These are phyloP conservation scores for Reinhardtius hippoglossoides DNA, from an alignment of 2,113 vertebrate genomes.

Conservation along the genomic window DNA sequence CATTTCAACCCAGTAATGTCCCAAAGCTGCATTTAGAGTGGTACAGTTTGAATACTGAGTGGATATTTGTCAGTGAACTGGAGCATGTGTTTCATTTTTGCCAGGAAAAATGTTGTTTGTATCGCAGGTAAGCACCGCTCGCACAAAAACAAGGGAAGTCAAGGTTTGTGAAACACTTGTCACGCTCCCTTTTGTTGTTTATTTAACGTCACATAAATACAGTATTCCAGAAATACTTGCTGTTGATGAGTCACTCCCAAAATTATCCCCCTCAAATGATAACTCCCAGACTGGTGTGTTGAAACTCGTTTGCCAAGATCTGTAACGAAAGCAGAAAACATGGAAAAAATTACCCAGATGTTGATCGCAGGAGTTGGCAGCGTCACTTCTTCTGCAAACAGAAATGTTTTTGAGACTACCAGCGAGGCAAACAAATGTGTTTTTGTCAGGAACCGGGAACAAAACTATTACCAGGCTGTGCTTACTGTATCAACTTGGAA, in stretches of 20 bases:
- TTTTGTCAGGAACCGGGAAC: constrained; percentile 57
- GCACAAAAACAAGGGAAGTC: constrained; percentile 55
- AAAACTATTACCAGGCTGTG: constrained; percentile 28
- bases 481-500: constrained; percentile 62
- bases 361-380: constrained; percentile 72
- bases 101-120: constrained; percentile 58
- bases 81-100: constrained; percentile 62
- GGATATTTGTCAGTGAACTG: constrained; percentile 40
- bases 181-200: constrained; percentile 59
- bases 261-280: constrained; percentile 63
- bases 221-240: constrained; percentile 55
- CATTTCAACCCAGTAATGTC: constrained; percentile 47
- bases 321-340: constrained; percentile 53
- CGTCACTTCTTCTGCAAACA: constrained; percentile 66
- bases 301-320: constrained; percentile 53
- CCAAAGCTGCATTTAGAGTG: constrained; percentile 32
- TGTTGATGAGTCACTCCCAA: constrained; percentile 63
- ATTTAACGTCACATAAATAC: constrained; percentile 63
- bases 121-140: constrained; percentile 36
- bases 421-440: constrained; percentile 74
- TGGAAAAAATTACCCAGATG: constrained; percentile 70
- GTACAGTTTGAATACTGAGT: constrained; percentile 35
- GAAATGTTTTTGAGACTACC: constrained; percentile 76
- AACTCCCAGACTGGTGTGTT: constrained; percentile 65
- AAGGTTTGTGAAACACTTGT: constrained; percentile 64